These are phyloP conservation scores for Belgica antarctica DNA, from an alignment of 2,888 invertebrate species.

Conservation along the genomic window DNA sequence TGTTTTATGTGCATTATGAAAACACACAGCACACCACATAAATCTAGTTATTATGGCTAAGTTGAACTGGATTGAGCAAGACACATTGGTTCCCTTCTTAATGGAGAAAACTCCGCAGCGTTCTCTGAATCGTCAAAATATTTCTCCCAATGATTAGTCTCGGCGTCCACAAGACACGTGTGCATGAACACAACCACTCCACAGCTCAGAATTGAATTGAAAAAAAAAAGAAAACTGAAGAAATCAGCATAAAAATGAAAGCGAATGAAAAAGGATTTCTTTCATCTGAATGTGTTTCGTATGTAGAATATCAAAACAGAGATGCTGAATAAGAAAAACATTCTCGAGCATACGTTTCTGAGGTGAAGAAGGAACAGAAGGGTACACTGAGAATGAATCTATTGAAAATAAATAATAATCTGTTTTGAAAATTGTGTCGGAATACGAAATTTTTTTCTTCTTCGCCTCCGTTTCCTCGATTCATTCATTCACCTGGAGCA, in stretches of 20 bases:
- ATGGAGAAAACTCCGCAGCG: neutral
- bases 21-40: neutral
- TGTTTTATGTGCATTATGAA: neutral
- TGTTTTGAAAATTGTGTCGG: constrained; percentile 28
- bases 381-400: neutral
- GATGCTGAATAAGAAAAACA: neutral
- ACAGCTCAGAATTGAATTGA: too few species aligned
- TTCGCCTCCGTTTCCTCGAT: neutral
- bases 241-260: constrained; percentile 6
- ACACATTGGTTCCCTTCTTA: neutral
- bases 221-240: too few species aligned
- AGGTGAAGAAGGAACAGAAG: constrained; percentile 1
- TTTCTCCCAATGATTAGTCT: too few species aligned
- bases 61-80: neutral
- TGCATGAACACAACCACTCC: too few species aligned
- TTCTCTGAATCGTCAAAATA: too few species aligned
- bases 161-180: too few species aligned
- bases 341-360: neutral
- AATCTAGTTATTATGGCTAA: neutral
- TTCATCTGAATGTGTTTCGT: too few species aligned
- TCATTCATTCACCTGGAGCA: constrained; percentile 32
- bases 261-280: neutral
- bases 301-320: constrained; percentile 14
- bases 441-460: constrained; percentile 21
- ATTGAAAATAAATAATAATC: constrained; percentile 42